These are phyloP conservation scores for Hydrophis major DNA, from an alignment of 2,797 vertebrate genomes.

Conservation along the genomic window DNA sequence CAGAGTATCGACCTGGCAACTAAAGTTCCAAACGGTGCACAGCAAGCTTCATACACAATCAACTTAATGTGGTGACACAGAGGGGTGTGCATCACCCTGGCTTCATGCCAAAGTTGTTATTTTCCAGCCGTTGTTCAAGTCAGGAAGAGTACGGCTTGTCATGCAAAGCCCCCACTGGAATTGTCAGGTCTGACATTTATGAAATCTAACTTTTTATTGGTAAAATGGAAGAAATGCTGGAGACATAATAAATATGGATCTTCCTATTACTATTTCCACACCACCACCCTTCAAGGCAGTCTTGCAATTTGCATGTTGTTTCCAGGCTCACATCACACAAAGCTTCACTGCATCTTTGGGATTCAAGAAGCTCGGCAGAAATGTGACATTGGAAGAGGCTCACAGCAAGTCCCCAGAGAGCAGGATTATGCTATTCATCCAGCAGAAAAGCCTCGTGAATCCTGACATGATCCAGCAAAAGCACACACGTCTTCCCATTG, in stretches of 20 bases:
- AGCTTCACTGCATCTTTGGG: neutral
- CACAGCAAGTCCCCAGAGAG: neutral
- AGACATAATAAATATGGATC: conserved; percentile 27
- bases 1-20: neutral
- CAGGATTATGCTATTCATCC: neutral
- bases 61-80: neutral
- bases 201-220: conserved; percentile 20
- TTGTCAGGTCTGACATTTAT: conserved; percentile 1
- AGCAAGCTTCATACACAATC: neutral
- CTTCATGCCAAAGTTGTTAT: neutral
- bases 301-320: conserved; percentile 23
- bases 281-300: conserved; percentile 3
- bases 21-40: neutral
- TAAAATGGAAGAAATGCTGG: conserved; percentile 19
- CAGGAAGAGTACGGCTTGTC: conserved; percentile 7
- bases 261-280: conserved; percentile 26
- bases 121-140: neutral
- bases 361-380: neutral
- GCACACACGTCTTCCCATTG: neutral
- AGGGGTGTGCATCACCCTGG: neutral
- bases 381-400: neutral
- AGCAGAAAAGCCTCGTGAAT: neutral
- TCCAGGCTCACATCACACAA: neutral
- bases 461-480: neutral
- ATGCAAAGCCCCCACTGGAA: neutral